phyloP scores from a whole-genome alignment of 1,140 invertebrate species.

The Rhagoletis zephyria region DNA sequence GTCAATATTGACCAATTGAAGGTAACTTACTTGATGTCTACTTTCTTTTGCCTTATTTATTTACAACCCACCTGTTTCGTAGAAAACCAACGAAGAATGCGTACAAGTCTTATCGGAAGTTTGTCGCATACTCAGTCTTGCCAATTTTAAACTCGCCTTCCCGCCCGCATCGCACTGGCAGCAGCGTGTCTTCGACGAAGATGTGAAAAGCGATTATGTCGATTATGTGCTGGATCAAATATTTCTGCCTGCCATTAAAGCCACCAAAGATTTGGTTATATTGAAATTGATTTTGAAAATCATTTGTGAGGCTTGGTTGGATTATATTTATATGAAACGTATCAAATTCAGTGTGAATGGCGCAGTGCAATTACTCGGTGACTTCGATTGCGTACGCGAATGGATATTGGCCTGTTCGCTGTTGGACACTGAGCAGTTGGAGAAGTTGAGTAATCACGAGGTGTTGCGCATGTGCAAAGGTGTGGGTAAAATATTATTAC shows the following conservation, averaged over 20 bases:
- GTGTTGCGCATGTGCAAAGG: conserved; percentile 85
- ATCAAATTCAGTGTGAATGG: conserved; percentile 80
- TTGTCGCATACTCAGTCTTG: conserved; percentile 81
- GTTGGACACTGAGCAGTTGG: conserved; percentile 75
- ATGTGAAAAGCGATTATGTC: conserved; percentile 69
- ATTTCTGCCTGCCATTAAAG: conserved; percentile 81
- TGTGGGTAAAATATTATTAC: conserved; percentile 82
- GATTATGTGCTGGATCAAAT: conserved; percentile 77
- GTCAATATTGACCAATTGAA: conserved; percentile 82
- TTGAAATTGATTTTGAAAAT: conserved; percentile 84
- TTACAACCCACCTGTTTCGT: conserved; percentile 54
- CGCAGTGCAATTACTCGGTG: conserved; percentile 79
- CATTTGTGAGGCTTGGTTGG: conserved; percentile 87
- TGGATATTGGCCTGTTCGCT: conserved; percentile 79
- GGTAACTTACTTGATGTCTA: conserved; percentile 70
- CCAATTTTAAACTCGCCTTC: conserved; percentile 84
- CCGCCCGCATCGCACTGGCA: conserved; percentile 80
- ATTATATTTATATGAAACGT: conserved; percentile 85
- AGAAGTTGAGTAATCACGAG: conserved; percentile 83
- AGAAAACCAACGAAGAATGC: conserved; percentile 81
- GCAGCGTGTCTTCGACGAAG: conserved; percentile 65
- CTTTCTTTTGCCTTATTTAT: neutral
- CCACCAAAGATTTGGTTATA: conserved; percentile 81
- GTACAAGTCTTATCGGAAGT: conserved; percentile 80
- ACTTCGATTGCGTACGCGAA: conserved; percentile 82